phyloP scores from a whole-genome alignment of 2,797 vertebrate genomes.

The Chloroceryle amazona region DNA sequence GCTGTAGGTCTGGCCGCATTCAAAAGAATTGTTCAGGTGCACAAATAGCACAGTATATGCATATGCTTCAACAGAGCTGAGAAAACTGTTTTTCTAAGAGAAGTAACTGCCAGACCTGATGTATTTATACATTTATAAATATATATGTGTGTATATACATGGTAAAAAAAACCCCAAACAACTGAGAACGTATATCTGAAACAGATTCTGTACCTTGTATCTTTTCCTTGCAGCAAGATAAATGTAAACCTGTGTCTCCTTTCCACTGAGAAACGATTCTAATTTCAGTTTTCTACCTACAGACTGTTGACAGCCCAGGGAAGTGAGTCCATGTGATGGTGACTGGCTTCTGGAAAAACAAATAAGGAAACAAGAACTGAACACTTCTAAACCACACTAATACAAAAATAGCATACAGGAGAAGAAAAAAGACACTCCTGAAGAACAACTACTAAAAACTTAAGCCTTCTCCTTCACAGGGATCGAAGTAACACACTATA shows the following conservation, averaged over 20 bases:
- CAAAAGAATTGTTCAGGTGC: too few relatives aligned
- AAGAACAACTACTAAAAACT: neutral
- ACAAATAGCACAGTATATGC: too few relatives aligned
- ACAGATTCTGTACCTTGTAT: neutral
- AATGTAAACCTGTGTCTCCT: neutral
- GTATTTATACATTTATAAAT: neutral
- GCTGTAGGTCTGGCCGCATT: too few relatives aligned
- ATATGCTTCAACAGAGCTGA: neutral
- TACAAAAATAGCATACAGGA: neutral
- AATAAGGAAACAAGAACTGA: neutral
- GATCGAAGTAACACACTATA: neutral
- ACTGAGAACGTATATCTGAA: neutral
- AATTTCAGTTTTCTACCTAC: neutral
- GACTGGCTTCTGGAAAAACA: neutral
- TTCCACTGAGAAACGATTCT: neutral
- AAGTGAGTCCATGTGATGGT: neutral
- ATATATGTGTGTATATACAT: too few relatives aligned
- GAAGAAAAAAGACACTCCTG: neutral
- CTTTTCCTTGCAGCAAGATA: neutral
- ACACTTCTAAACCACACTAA: neutral
- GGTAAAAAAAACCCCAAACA: neutral
- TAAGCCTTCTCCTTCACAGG: neutral
- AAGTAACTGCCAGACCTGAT: neutral
- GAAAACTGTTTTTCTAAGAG: neutral
- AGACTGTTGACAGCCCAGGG: neutral